These are phyloP conservation scores for Pterocles burchelli DNA, from an alignment of 2,113 vertebrate genomes.

Conservation along the genomic window DNA sequence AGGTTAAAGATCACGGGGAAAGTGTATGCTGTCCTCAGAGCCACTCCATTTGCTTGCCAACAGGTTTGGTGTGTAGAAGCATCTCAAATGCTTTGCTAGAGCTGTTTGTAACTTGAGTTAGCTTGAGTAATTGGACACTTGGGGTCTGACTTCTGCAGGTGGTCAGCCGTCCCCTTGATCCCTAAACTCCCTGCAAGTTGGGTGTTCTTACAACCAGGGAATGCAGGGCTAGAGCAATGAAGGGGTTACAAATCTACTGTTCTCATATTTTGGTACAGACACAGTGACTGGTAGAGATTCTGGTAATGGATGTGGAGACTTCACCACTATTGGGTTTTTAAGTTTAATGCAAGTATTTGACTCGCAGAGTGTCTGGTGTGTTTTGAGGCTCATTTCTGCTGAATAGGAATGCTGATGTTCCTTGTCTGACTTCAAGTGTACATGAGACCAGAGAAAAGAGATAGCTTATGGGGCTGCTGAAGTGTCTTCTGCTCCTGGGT, in stretches of 20 bases:
- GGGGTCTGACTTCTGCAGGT: constrained; percentile 5
- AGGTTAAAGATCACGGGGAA: not conserved
- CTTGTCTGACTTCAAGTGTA: not conserved
- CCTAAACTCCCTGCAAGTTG: not conserved
- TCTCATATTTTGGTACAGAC: not conserved
- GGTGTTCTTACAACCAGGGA: not conserved
- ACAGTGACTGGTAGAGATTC: not conserved
- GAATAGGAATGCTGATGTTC: not conserved
- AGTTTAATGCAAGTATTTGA: not conserved
- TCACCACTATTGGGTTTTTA: not conserved
- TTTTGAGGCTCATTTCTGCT: not conserved
- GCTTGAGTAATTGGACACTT: constrained; percentile 8
- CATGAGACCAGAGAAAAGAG: not conserved
- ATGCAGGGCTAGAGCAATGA: not conserved
- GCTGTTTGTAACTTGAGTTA: constrained; percentile 48
- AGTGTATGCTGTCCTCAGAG: not conserved
- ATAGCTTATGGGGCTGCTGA: not conserved
- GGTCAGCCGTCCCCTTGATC: not conserved
- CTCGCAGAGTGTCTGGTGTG: not conserved
- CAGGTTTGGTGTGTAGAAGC: not conserved
- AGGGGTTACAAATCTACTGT: not conserved
- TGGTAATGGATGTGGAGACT: not conserved
- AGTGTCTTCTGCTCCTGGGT: not conserved
- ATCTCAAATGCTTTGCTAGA: constrained; percentile 8
- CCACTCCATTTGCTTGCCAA: constrained; percentile 9